Evolutionary conservation across 2,888 invertebrate genomes (phyloP), one percentile per base, ranked within the genome.

Genomic region (Lycaena phlaeas): DNA sequence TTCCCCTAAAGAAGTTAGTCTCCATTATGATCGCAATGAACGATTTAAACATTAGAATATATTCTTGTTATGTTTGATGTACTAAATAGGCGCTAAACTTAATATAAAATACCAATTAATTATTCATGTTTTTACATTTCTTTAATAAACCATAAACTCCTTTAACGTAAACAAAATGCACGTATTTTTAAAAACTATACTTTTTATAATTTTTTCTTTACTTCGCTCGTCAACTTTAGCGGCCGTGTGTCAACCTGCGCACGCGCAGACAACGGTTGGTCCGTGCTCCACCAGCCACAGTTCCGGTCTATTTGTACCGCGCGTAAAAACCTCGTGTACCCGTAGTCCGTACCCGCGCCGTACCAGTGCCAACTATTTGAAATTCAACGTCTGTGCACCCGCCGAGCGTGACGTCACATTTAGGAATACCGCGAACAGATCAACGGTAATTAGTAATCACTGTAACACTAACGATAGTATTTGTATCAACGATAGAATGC

Each of bases 261-360:
- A 18, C 18, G 3, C 22, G 22, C 22, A 22, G 22, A 5, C 22
- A 22, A 22, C 22, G 22, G 22, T 41, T n/a, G n/a, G n/a, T n/a
- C n/a, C n/a, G n/a, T n/a, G n/a, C n/a, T n/a, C 43, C 51, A 50
- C 43, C 51, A 49, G 46, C 40, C 48, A 37, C 27, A 44, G 57
- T 57, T 58, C 52, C 59, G 57, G 57, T 60, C 59, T 60, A 59
- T 60, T 60, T 59, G 54, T 41, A 41, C 37, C 10, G 14, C 37
- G 47, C 40, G 40, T 49, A 55, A 55, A 54, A 51, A 39, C 34
- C 12, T n/a, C n/a, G n/a, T n/a, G n/a, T n/a, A n/a, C n/a, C n/a
- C n/a, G n/a, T 11, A 36, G n/a, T n/a, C n/a, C n/a, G n/a, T 11
- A 36, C 22, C 22, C 7, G 22, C 5, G 6, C 18, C 22, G 22